phyloP scores from a whole-genome alignment of 2,888 invertebrate genomes.

The Aphidoletes aphidimyza region DNA sequence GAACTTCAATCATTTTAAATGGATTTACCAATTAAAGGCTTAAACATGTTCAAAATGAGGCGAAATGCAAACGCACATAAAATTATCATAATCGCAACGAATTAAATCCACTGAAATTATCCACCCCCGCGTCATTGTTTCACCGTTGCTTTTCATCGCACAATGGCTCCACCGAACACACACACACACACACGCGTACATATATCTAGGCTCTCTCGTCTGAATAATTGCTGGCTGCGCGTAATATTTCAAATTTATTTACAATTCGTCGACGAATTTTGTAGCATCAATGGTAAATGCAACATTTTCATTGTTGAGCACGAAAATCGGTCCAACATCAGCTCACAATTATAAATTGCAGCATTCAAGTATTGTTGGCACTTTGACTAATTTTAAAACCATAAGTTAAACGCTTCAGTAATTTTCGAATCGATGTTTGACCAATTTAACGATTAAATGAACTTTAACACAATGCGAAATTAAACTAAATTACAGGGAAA shows the following conservation, averaged over 20 bases:
- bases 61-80: slow-evolving; percentile 38
- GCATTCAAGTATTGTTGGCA: not conserved
- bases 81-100: slow-evolving; percentile 32
- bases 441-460: slow-evolving; percentile 2
- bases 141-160: no score
- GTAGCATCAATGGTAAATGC: not conserved
- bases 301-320: slow-evolving; percentile 14
- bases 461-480: slow-evolving; percentile 6
- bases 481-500: slow-evolving; percentile 8
- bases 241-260: not conserved
- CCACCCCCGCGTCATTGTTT: not conserved
- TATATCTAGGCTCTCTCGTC: not conserved
- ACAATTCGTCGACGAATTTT: not conserved
- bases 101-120: slow-evolving; percentile 16
- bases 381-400: slow-evolving; percentile 39
- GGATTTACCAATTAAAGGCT: slow-evolving; percentile 49
- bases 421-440: not conserved
- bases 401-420: slow-evolving; percentile 42
- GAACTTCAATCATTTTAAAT: slow-evolving; percentile 24
- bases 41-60: slow-evolving; percentile 23
- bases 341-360: not conserved
- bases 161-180: not conserved
- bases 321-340: not conserved
- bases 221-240: not conserved
- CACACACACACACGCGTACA: not conserved